Base-by-base conservation (phyloP, 2,797 vertebrate genomes). In the Cercopithecus mitis region DNA sequence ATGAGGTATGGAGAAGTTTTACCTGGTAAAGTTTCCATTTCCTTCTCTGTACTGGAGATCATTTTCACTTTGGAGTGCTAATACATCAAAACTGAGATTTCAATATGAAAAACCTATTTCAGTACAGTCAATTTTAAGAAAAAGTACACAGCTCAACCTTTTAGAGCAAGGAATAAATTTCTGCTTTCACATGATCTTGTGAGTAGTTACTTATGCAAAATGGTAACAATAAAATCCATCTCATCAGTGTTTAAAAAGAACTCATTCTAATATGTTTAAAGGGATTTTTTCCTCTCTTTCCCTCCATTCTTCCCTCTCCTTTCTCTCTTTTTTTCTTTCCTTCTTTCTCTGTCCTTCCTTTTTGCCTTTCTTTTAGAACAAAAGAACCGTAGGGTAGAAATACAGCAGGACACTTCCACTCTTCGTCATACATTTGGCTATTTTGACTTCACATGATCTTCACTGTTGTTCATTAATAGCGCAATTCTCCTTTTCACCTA, bases 1-100 rank as follows among this genome's bases (percentile, higher is more conserved):
- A 0, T 52, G 70, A 97, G 36, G 17, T 57, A 50, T 6, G 7
- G 41, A 64, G 24, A 93, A 67, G 24, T 57, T 93, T 91, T 79
- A 91, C 83, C 77, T 73, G 67, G 57, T 72, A n/a, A 93, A 75
- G 24, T 75, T 94, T 91, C 36, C 17, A 61, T 83, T 95, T 93
- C 36, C 33, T 90, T 93, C 11, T 82, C 5, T 89, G 67, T 47
- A 57, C 52, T 33, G 8, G 61, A 58, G 50, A 79, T 91, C 17
- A 93, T 90, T 92, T 96, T 85, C 52, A 79, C 64, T 92, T 97
- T 47, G 75, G 80, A 93, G 86, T 87, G 20, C 22, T 61, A 96
- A 91, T 70, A 10, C 1, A 91, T 91, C 36, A 80, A 84, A 96
- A 43, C 36, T 85, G 89, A 93, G 17, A 30, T 82, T 96, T 91